phyloP scores from a whole-genome alignment of 2,113 vertebrate species.

The human region DNA sequence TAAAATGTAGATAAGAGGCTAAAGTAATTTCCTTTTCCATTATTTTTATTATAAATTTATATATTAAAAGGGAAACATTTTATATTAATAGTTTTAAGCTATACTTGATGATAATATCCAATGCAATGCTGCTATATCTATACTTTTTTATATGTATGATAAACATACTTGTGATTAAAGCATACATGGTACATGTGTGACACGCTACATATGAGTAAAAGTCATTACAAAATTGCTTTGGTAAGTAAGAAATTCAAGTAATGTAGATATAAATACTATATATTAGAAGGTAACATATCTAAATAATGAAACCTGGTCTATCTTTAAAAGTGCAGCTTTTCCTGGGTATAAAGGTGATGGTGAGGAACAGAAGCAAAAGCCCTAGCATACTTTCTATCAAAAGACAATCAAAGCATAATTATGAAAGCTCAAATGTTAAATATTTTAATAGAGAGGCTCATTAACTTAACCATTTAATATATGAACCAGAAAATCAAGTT shows the following conservation, averaged over 20 bases:
- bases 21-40: slow-evolving; percentile 61
- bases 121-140: slow-evolving; percentile 49
- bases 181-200: neutral
- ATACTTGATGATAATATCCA: slow-evolving; percentile 41
- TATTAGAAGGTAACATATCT: neutral
- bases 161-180: slow-evolving; percentile 41
- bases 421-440: slow-evolving; percentile 68
- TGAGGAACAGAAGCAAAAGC: neutral
- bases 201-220: neutral
- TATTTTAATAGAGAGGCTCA: slow-evolving; percentile 61
- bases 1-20: slow-evolving; percentile 61
- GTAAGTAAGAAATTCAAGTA: slow-evolving; percentile 52
- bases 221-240: slow-evolving; percentile 32
- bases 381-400: slow-evolving; percentile 7
- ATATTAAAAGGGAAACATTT: slow-evolving; percentile 81
- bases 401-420: slow-evolving; percentile 56
- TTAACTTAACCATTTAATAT: slow-evolving; percentile 65
- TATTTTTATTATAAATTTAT: slow-evolving; percentile 68
- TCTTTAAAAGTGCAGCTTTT: slow-evolving; percentile 7
- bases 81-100: slow-evolving; percentile 70
- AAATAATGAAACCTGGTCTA: slow-evolving; percentile 6
- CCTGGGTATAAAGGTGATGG: neutral
- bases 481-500: slow-evolving; percentile 61
- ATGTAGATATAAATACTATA: neutral
- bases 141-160: slow-evolving; percentile 51